Base-by-base conservation (phyloP, 2,797 vertebrate species). In the Melanotaenia boesemani region DNA sequence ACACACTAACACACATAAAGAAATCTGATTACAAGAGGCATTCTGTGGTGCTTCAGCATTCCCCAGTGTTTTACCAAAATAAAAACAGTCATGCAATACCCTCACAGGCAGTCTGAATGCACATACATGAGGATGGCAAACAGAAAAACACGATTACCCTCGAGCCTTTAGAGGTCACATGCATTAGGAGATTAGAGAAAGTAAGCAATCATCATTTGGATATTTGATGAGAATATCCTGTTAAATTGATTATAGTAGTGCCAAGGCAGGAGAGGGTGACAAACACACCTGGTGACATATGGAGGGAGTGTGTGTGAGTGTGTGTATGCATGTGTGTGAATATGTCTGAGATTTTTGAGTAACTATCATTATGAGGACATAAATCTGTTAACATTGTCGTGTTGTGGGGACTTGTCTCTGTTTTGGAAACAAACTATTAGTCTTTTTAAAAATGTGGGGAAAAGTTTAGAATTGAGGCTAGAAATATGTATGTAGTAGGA, bases 151-250 rank as follows among this genome's bases (percentile, higher is more conserved):
- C 89, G 82, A 89, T 92, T 92, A 89, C 86, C 87, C 83, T 81
- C 88, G 70, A 75, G 69, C 88, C 79, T 87, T 90, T 87, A 86
- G 91, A 92, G 92, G 92, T 93, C 93, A 91, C 75, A 86, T 83
- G 91, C 89, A 94, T 95, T 95, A 94, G 93, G 89, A 92, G 93
- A 95, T 94, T 94, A 94, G 88, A 88, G 82, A 89, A 93, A 94
- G 90, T 94, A 91, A 94, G 91, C 88, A 93, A 92, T 92, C 92
- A 94, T 94, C 91, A 94, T 95, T 93, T 95, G 84, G 94, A 94
- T 94, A 93, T 94, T 93, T 93, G 91, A 93, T 94, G 94, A 93
- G 94, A 94, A 91, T 91, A 85, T 93, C 83, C 91, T 91, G 89
- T 93, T 94, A 93, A 95, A 94, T 94, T 94, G 93, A 94, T 95